phyloP scores from a whole-genome alignment of 2,888 invertebrate genomes.

The Harmothoe impar region DNA sequence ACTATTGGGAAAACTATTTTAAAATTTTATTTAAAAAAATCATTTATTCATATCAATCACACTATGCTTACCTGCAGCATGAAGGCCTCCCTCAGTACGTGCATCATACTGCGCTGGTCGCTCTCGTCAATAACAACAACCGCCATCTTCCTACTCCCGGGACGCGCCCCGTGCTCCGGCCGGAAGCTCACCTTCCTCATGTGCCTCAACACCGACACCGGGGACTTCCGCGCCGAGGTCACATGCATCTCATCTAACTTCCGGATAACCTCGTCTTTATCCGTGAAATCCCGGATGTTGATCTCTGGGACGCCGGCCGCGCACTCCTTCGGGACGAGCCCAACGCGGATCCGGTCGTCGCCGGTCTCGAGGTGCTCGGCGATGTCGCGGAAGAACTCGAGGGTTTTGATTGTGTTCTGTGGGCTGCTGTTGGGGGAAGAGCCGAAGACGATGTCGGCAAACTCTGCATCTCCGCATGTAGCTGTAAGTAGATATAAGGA shows the following conservation, averaged over 20 bases:
- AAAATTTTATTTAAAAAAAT: too few relatives aligned
- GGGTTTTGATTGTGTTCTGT: constrained; percentile 64
- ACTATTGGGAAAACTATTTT: too few relatives aligned
- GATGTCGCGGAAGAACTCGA: constrained; percentile 68
- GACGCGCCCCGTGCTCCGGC: constrained; percentile 63
- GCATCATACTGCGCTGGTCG: constrained; percentile 26
- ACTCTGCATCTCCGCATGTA: constrained; percentile 64
- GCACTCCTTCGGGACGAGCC: constrained; percentile 69
- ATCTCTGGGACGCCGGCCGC: constrained; percentile 39
- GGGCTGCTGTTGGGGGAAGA: constrained; percentile 62
- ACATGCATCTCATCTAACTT: constrained; percentile 55
- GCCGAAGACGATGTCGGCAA: constrained; percentile 67
- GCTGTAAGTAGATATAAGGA: background rate
- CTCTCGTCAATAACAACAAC: constrained; percentile 67
- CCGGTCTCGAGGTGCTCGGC: constrained; percentile 62
- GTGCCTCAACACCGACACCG: constrained; percentile 42
- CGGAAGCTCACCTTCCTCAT: constrained; percentile 55
- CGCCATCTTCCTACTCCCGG: constrained; percentile 64
- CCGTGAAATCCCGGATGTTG: constrained; percentile 51
- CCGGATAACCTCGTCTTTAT: constrained; percentile 63
- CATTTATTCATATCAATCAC: too few relatives aligned
- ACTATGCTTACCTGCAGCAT: background rate
- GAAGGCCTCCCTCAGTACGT: constrained; percentile 64
- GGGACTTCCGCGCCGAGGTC: background rate
- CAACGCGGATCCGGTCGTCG: constrained; percentile 64